These are phyloP conservation scores for Hipparchia semele DNA, from an alignment of 2,888 invertebrate species.

Conservation along the genomic window DNA sequence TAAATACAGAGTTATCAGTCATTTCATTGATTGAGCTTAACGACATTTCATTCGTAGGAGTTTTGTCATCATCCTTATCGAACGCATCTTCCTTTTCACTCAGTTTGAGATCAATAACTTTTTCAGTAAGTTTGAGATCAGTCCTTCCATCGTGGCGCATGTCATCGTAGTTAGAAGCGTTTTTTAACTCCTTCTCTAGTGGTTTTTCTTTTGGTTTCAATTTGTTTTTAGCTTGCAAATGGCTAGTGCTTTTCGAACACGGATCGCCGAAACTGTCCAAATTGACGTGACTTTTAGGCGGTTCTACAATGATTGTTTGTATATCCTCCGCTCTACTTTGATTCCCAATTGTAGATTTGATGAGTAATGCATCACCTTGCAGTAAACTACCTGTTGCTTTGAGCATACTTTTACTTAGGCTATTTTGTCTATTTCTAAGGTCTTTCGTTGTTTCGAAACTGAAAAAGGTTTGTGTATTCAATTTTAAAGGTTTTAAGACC, in stretches of 20 bases:
- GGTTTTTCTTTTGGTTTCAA: slow-evolving; percentile 65
- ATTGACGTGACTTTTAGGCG: slow-evolving; percentile 46
- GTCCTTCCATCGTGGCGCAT: slow-evolving; percentile 59
- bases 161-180: slow-evolving; percentile 67
- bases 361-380: slow-evolving; percentile 72
- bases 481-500: too few species aligned
- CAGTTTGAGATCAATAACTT: slow-evolving; percentile 51
- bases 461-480: slow-evolving; percentile 35
- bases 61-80: slow-evolving; percentile 73
- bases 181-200: slow-evolving; percentile 69
- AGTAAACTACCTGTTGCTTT: slow-evolving; percentile 70
- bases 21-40: slow-evolving; percentile 77
- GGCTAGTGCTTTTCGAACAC: slow-evolving; percentile 50
- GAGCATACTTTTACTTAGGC: slow-evolving; percentile 75
- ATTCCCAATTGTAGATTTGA: slow-evolving; percentile 70
- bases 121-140: slow-evolving; percentile 55
- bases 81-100: slow-evolving; percentile 59
- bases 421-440: slow-evolving; percentile 73
- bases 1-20: slow-evolving; percentile 75
- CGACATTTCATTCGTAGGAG: slow-evolving; percentile 78
- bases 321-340: slow-evolving; percentile 62
- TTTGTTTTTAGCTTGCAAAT: slow-evolving; percentile 60
- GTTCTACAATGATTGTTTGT: slow-evolving; percentile 60
- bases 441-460: slow-evolving; percentile 78
- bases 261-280: slow-evolving; percentile 48